Conservation (phyloP, 1,140 invertebrate genomes). For the Bombus confusus region DNA sequence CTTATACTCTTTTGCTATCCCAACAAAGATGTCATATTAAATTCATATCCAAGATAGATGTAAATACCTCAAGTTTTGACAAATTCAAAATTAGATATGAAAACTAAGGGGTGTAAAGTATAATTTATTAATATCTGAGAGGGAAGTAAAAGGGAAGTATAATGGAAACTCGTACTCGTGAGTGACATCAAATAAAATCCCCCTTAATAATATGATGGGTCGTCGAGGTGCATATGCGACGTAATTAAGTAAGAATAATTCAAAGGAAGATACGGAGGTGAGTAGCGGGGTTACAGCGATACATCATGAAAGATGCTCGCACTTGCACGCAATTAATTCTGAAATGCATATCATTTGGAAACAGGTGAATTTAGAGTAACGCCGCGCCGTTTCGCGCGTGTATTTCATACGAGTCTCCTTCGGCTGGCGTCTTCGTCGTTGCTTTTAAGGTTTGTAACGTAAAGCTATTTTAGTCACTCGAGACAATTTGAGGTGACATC, state of each 20-base stretch:
- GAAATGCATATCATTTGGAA: conserved; percentile 45
- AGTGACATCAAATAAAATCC: conserved; percentile 30
- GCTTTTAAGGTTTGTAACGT: conserved; percentile 49
- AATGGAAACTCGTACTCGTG: background rate
- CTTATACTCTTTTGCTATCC: too few species aligned
- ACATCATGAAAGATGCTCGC: conserved; percentile 38
- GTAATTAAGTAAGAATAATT: conserved; percentile 52
- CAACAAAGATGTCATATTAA: too few species aligned
- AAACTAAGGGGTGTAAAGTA: background rate
- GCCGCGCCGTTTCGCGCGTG: background rate
- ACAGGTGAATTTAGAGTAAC: conserved; percentile 44
- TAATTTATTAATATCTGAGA: background rate
- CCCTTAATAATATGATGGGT: conserved; percentile 3
- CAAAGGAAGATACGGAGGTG: conserved; percentile 10
- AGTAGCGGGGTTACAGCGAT: conserved; percentile 13
- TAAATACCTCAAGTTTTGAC: background rate
- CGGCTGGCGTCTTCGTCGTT: conserved; percentile 3
- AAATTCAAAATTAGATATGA: background rate
- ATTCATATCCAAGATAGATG: background rate
- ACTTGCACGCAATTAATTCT: conserved; percentile 45
- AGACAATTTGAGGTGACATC: conserved; percentile 47
- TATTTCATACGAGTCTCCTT: conserved; percentile 9
- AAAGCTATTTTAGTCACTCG: conserved; percentile 39
- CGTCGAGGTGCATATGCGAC: conserved; percentile 20
- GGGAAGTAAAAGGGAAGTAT: background rate